These are phyloP conservation scores for Xestia c-nigrum DNA, from an alignment of 2,888 invertebrate species.

Conservation along the genomic window DNA sequence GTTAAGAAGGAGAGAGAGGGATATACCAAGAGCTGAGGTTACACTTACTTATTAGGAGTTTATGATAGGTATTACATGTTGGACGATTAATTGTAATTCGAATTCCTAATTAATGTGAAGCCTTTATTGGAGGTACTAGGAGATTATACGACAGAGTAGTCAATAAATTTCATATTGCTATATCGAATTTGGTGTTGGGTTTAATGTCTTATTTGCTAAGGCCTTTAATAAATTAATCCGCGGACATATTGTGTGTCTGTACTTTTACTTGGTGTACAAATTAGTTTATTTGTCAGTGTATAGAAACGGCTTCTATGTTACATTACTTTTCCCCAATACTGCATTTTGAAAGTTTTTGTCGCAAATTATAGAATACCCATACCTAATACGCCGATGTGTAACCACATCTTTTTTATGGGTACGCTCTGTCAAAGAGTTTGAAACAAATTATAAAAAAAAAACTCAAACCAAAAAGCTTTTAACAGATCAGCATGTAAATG, in stretches of 20 bases:
- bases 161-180: constrained; percentile 45
- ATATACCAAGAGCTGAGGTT: constrained; percentile 57
- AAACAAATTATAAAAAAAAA: background rate
- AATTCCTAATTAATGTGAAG: constrained; percentile 64
- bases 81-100: constrained; percentile 55
- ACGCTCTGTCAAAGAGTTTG: background rate
- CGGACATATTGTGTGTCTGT: too few relatives aligned
- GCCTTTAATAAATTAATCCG: background rate
- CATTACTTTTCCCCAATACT: background rate
- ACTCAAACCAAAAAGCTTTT: constrained; percentile 44
- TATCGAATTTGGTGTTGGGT: constrained; percentile 27
- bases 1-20: constrained; percentile 55
- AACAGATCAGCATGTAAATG: constrained; percentile 46
- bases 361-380: background rate
- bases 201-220: constrained; percentile 21
- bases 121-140: constrained; percentile 49
- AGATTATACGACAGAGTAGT: constrained; percentile 37
- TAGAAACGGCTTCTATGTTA: too few relatives aligned
- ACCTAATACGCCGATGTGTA: background rate
- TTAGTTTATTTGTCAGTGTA: too few relatives aligned
- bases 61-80: constrained; percentile 57
- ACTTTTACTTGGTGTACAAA: too few relatives aligned
- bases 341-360: background rate
- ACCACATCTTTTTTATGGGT: background rate
- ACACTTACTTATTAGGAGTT: constrained; percentile 62